phyloP scores from a whole-genome alignment of 1,140 invertebrate species.

The Aleiodes sp. region DNA sequence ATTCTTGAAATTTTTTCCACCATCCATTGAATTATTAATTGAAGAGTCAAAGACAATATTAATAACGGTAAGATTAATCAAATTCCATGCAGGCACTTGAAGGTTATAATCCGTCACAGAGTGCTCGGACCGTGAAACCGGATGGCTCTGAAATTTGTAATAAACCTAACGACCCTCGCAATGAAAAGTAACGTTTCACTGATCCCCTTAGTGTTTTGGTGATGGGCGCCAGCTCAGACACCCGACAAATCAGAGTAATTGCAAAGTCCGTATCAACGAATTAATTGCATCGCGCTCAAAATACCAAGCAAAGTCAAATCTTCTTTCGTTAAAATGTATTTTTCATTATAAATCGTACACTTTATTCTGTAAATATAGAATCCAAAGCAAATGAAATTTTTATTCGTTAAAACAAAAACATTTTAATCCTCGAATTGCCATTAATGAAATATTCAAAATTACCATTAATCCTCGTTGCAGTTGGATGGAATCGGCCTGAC shows the following conservation, averaged over 20 bases:
- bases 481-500: constrained; percentile 45
- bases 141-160: constrained; percentile 61
- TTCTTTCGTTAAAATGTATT: too few species aligned
- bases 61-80: constrained; percentile 51
- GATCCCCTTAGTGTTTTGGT: constrained; percentile 45
- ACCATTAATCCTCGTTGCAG: constrained; percentile 47
- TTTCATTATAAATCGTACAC: too few species aligned
- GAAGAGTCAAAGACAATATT: constrained; percentile 38
- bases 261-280: constrained; percentile 42
- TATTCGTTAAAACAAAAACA: neutral
- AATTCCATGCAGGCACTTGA: constrained; percentile 46
- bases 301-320: too few species aligned
- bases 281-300: constrained; percentile 33
- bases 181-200: constrained; percentile 65
- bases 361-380: too few species aligned
- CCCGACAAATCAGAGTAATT: constrained; percentile 61
- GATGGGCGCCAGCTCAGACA: constrained; percentile 42
- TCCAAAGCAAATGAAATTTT: constrained; percentile 11
- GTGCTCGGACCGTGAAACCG: constrained; percentile 41
- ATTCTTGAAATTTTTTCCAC: constrained; percentile 23
- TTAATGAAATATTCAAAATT: constrained; percentile 57
- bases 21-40: constrained; percentile 26
- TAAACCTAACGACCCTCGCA: constrained; percentile 64
- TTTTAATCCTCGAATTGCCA: constrained; percentile 26
- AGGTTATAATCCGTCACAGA: constrained; percentile 45